Base-by-base conservation (phyloP, 2,113 vertebrate genomes). In the Petrocephalus zakoni region DNA sequence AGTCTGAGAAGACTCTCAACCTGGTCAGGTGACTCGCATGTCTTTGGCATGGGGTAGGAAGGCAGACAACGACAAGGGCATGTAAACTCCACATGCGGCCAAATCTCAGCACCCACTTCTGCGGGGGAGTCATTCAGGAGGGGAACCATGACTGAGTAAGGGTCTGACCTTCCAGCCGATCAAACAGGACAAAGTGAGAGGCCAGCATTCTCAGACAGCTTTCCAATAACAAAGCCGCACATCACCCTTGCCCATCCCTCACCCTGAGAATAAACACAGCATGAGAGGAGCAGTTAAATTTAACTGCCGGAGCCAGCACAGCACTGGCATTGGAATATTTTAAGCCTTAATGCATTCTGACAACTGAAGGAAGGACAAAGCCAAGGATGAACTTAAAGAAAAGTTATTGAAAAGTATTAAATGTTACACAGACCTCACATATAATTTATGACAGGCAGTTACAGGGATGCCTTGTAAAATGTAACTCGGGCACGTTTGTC, bases 321-420 rank as follows among this genome's bases (percentile, higher is more conserved):
- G 34, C 5, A n/a, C 34, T 42, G 34, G 72, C 34, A 29, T 19
- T 78, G 72, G 72, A 78, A 78, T 42, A 78, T 78, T 78, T 78
- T 42, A 78, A 78, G 29, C 29, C 34, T 78, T 78, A 78, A 78
- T 78, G 72, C 34, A 88, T 92, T 93, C 91, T 91, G 93, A 93
- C 92, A 93, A 25, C 4, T 9, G 21, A n/a, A 13, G 49, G 82
- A 85, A 85, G 82, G 46, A 49, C 46, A 85, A 49, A 85, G 49
- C 82, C 46, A 51, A 25, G 49, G 82, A 85, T 85, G 82, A 49
- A 85, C 51, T 49, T 49, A 84, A 51, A 46, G 47, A 84, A 82
- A 51, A n/a, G 42, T 51, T 84, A 49, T 84, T 84, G 42, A 11
- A 84, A 78, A 37, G 47, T 84, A 84, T 84, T 46, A 84, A 49